These are phyloP conservation scores for Mantis religiosa DNA, from an alignment of 2,888 invertebrate species.

Conservation along the genomic window DNA sequence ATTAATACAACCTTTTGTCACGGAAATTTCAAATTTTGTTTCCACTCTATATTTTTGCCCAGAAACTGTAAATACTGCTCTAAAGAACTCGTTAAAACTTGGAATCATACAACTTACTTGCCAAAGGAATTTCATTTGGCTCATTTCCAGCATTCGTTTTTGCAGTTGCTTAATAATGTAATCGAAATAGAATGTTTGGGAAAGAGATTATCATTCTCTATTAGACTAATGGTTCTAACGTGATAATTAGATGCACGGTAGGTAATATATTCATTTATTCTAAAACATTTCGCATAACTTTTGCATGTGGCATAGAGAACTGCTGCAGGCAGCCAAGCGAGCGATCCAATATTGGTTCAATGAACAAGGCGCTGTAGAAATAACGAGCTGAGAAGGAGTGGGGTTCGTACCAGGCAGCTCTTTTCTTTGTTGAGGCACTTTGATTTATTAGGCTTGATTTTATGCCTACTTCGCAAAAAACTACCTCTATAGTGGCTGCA, in stretches of 20 bases:
- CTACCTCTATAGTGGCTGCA: not conserved
- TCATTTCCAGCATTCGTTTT: not conserved
- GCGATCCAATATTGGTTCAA: not conserved
- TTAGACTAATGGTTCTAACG: not conserved
- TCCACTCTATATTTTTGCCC: no score
- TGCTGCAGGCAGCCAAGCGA: no score
- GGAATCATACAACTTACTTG: not conserved
- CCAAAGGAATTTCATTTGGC: not conserved
- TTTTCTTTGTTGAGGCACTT: not conserved
- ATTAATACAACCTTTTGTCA: no score
- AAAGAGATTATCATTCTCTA: not conserved
- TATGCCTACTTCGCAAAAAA: constrained; percentile 5
- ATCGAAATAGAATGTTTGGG: not conserved
- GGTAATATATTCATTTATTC: not conserved
- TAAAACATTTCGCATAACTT: not conserved
- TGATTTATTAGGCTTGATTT: constrained; percentile 9
- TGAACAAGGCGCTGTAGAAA: not conserved
- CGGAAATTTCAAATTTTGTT: no score
- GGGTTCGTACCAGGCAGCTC: not conserved
- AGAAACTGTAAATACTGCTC: not conserved
- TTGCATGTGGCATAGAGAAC: not conserved
- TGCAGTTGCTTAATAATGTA: not conserved
- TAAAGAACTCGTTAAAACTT: not conserved
- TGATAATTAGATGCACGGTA: not conserved
- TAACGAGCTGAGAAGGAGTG: not conserved